Conservation (phyloP, 2,797 vertebrate species). For the Cichlasoma orientale region DNA sequence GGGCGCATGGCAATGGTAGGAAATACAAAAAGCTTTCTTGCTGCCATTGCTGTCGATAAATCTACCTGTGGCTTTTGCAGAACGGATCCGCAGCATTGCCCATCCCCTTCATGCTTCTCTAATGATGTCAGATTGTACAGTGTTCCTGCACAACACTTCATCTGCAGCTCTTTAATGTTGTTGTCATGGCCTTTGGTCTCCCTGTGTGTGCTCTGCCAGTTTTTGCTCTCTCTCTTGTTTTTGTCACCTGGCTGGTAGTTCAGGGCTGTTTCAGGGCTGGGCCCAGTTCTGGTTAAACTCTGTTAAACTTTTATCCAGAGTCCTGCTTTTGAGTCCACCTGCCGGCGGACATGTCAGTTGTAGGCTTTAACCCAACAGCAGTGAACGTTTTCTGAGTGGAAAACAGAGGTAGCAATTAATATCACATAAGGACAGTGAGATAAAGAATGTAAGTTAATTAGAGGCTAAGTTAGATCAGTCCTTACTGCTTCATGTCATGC, state of each 20-base stretch:
- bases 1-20: background rate
- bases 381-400: background rate
- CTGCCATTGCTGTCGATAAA: background rate
- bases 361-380: conserved; percentile 66
- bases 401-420: background rate
- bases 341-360: background rate
- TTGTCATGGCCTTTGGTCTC: background rate
- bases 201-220: no score
- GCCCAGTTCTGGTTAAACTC: no score
- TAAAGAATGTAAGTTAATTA: background rate
- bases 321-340: no score
- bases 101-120: background rate
- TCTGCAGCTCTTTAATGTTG: background rate
- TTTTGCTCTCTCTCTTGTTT: no score
- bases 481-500: background rate
- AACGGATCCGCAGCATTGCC: background rate
- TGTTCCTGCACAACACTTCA: background rate
- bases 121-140: background rate
- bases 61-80: background rate
- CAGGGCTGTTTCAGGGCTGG: no score
- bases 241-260: no score
- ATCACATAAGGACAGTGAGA: conserved; percentile 2
- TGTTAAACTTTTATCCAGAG: no score
- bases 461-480: background rate
- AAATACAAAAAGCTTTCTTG: background rate